phyloP scores from a whole-genome alignment of 1,140 invertebrate genomes.

The Tetragonula clypearis region DNA sequence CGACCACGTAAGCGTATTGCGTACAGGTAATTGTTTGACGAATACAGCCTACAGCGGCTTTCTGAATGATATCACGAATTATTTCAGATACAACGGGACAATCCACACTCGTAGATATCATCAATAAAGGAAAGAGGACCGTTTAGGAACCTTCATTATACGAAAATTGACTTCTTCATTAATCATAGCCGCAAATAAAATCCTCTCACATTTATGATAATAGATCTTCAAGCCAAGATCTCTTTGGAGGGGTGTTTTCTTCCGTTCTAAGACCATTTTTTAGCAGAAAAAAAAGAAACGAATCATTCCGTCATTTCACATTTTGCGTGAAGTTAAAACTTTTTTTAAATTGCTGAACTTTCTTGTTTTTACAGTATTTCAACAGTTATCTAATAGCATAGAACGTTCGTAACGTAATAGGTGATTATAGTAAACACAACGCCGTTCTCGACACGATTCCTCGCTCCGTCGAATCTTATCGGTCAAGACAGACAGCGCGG shows the following conservation, averaged over 20 bases:
- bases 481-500: background rate
- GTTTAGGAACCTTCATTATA: background rate
- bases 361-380: too few species aligned
- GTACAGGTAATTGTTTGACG: background rate
- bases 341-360: too few species aligned
- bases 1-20: background rate
- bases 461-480: background rate
- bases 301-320: too few species aligned
- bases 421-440: background rate
- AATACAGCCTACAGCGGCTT: background rate
- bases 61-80: slow-evolving; percentile 8
- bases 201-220: too few species aligned
- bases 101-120: background rate
- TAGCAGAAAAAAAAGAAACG: too few species aligned
- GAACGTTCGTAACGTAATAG: background rate
- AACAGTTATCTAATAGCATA: too few species aligned
- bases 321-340: too few species aligned
- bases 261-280: too few species aligned
- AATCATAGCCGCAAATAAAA: too few species aligned
- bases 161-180: background rate
- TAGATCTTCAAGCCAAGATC: too few species aligned
- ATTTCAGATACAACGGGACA: too few species aligned
- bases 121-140: background rate
- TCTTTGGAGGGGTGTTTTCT: too few species aligned
- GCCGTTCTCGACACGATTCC: background rate